Evolutionary conservation across 2,797 vertebrate genomes (phyloP), one percentile per base, ranked within the genome.

Genomic region (Brotula barbata): DNA sequence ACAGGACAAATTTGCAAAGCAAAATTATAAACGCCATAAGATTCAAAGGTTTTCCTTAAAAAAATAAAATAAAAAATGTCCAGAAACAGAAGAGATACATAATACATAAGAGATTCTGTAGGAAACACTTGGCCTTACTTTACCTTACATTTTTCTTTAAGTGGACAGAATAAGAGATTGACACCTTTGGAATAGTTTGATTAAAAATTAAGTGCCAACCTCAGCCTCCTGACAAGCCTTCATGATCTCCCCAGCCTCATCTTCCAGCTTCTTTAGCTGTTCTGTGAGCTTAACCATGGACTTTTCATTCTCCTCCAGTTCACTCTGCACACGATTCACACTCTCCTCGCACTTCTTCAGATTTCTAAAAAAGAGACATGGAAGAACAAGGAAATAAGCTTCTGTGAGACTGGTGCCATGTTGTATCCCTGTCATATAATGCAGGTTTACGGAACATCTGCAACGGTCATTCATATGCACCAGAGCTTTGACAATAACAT

Each of bases 341-440:
- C 91, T 80, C 28, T 96, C 96, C 81, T 96, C 87, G 0, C 85
- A 91, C 78, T 97, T 98, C 76, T 95, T 96, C 75, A 98, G 84
- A 87, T 97, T 98, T 71, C 97, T 99, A 80, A 57, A 52, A 37
- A 69, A 0, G 31, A 61, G 39, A 55, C 73, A 70, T 11, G 2
- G 31, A 33, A 31, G 40, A 49, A 13, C 53, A 15, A 28, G 21
- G 14, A 68, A 2, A 28, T 61, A 14, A 36, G 25, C 1, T 21
- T 53, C 47, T 7, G 15, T 25, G 19, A 33, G 25, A 37, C 12
- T 14, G 51, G 12, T 9, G 20, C 15, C 6, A 37, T 2, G 37
- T 40, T 37, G 15, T 28, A 28, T 7, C 3, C 25, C 25, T n/a
- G n/a, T n/a, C n/a, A 28, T 28, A 8, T 28, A 28, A 28, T 8